These are phyloP conservation scores for Deilephila elpenor DNA, from an alignment of 2,888 invertebrate genomes.

Conservation along the genomic window DNA sequence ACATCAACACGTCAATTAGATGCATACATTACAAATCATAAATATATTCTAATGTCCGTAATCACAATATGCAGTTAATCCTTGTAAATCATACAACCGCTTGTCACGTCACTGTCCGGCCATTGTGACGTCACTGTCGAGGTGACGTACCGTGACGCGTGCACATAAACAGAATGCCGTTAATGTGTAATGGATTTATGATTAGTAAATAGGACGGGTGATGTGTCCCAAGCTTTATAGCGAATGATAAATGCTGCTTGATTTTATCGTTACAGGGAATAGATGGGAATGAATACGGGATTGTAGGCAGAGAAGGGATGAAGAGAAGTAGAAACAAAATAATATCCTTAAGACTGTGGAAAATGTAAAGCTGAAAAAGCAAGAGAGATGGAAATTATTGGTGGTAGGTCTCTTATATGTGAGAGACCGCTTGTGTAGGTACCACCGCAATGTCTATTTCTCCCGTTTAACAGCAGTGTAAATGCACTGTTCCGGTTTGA, in stretches of 20 bases:
- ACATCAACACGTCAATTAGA: no score
- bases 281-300: background rate
- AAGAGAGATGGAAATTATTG: no score
- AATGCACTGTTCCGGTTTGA: no score
- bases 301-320: background rate
- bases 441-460: no score
- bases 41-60: background rate
- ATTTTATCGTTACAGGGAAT: no score
- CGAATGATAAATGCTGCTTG: background rate
- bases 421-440: no score
- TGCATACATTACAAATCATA: background rate
- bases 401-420: no score
- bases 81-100: conserved; percentile 39
- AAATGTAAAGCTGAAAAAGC: no score
- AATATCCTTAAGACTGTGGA: no score
- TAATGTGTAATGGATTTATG: conserved; percentile 39
- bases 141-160: conserved; percentile 37
- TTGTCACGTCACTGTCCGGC: conserved; percentile 37
- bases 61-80: conserved; percentile 30
- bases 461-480: no score
- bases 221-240: background rate
- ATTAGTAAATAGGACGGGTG: conserved; percentile 38
- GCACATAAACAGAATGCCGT: conserved; percentile 22
- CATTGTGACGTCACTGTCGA: conserved; percentile 36
- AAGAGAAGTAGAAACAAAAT: no score